Evolutionary conservation across 2,888 invertebrate genomes (phyloP).

Genomic region (Leptodirus hochenwartii): DNA sequence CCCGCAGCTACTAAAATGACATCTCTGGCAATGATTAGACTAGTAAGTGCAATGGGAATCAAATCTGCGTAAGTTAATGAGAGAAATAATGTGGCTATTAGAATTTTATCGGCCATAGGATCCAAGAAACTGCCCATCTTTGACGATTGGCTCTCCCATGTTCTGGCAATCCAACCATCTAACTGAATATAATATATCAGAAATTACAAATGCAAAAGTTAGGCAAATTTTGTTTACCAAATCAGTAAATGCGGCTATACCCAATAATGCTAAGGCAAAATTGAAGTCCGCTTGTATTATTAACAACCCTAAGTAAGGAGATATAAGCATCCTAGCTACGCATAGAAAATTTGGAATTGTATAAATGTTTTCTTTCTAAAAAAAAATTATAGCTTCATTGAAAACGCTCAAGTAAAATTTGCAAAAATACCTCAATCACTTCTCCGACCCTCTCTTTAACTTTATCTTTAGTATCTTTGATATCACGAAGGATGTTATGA

Average conservation of each 20-base stretch:
- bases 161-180: conserved; percentile 93
- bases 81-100: conserved; percentile 77
- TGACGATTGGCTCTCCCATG: conserved; percentile 78
- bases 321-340: conserved; percentile 61
- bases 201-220: conserved; percentile 7
- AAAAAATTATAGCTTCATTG: conserved; percentile 12
- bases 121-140: conserved; percentile 90
- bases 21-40: conserved; percentile 72
- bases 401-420: conserved; percentile 2
- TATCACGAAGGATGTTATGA: conserved; percentile 46
- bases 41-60: conserved; percentile 66
- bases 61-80: conserved; percentile 70
- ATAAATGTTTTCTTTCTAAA: conserved; percentile 66
- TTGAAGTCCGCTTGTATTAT: conserved; percentile 67
- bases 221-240: too few species aligned
- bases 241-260: conserved; percentile 81
- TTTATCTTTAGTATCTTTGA: conserved; percentile 50
- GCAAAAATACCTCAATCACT: conserved; percentile 44
- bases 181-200: conserved; percentile 34
- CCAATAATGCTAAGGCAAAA: conserved; percentile 63
- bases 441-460: conserved; percentile 55
- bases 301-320: conserved; percentile 79
- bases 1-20: conserved; percentile 63
- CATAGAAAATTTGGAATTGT: conserved; percentile 90
- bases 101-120: conserved; percentile 91